phyloP scores from a whole-genome alignment of 2,888 invertebrate genomes.

The Epicampocera succincta region DNA sequence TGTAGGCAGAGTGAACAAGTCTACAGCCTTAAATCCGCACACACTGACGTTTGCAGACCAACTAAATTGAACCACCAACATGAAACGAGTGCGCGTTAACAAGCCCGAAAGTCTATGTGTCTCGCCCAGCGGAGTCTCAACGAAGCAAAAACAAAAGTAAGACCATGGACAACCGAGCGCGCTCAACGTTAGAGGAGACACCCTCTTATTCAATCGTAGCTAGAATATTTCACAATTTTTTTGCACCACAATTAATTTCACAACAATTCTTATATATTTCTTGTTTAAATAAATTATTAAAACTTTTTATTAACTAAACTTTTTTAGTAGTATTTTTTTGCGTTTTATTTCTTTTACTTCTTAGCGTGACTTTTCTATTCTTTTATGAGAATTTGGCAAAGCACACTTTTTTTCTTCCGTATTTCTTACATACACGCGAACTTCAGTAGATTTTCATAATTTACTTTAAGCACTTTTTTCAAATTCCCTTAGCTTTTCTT shows the following conservation, averaged over 20 bases:
- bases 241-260: slow-evolving; percentile 57
- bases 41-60: slow-evolving; percentile 67
- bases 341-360: slow-evolving; percentile 50
- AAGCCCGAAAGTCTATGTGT: slow-evolving; percentile 65
- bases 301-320: slow-evolving; percentile 13
- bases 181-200: slow-evolving; percentile 67
- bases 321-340: slow-evolving; percentile 41
- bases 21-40: slow-evolving; percentile 60
- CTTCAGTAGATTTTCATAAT: slow-evolving; percentile 5
- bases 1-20: slow-evolving; percentile 34
- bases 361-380: slow-evolving; percentile 51
- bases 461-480: slow-evolving; percentile 49
- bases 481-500: slow-evolving; percentile 2
- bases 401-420: slow-evolving; percentile 70
- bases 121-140: slow-evolving; percentile 71
- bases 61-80: slow-evolving; percentile 68
- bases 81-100: slow-evolving; percentile 67
- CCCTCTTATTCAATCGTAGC: slow-evolving; percentile 68
- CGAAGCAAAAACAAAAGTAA: slow-evolving; percentile 64
- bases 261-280: slow-evolving; percentile 42
- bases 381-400: slow-evolving; percentile 62
- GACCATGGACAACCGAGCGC: slow-evolving; percentile 62
- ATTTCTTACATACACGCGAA: slow-evolving; percentile 62
- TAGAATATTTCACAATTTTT: slow-evolving; percentile 57
- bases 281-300: background rate